A percentile compares a stretch with the other conserved stretches of the same genome.
These are phyloP conservation scores for Drosophila micromelanica DNA, from an alignment of 1,140 invertebrate species.

Conservation along the genomic window DNA sequence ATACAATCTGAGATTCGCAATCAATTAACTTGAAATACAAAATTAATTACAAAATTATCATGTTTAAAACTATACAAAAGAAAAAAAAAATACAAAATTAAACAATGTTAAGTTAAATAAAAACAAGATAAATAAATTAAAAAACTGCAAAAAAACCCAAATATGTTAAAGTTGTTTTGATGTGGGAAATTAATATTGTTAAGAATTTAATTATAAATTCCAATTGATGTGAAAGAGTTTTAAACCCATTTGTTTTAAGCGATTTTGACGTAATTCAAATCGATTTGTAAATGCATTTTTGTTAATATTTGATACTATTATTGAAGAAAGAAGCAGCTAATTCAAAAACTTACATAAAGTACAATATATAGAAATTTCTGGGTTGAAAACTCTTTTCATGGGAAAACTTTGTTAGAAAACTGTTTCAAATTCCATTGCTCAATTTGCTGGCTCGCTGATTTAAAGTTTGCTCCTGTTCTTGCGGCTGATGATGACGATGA, in stretches of 20 bases:
- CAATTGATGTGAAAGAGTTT: too few species aligned
- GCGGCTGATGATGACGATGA: constrained; percentile 17
- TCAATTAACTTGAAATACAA: constrained; percentile 21
- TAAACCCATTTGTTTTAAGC: too few species aligned
- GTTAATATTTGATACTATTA: neutral
- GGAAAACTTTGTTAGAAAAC: neutral
- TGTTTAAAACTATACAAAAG: constrained; percentile 11
- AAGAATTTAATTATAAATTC: neutral
- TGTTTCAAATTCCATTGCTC: constrained; percentile 48
- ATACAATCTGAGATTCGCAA: constrained; percentile 28
- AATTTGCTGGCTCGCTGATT: constrained; percentile 51
- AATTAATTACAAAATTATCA: neutral
- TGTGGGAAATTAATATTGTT: neutral
- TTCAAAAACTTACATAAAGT: neutral
- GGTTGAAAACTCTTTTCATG: neutral
- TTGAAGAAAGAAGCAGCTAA: neutral
- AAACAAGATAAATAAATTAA: neutral
- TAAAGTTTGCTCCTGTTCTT: constrained; percentile 16
- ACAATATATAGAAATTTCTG: neutral
- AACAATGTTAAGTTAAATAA: constrained; percentile 24
- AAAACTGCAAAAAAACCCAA: constrained; percentile 22
- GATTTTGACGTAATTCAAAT: neutral
- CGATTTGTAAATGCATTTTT: constrained; percentile 25
- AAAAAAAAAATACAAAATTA: too few species aligned
- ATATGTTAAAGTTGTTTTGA: neutral